Base-by-base conservation (phyloP, 2,113 vertebrate species). In the Origma solitaria region DNA sequence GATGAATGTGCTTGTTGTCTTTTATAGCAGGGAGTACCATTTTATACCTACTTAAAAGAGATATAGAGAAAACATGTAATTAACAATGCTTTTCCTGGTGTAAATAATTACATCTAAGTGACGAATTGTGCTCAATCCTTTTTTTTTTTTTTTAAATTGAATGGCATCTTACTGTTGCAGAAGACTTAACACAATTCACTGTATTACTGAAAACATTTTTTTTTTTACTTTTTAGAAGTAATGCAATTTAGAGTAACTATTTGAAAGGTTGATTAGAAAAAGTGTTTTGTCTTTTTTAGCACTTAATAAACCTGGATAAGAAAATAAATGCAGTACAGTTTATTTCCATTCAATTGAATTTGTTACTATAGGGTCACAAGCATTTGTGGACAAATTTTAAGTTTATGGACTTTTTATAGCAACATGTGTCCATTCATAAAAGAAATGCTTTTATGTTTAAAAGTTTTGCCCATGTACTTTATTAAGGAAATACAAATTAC, bases 1-100 rank as follows among this genome's bases (percentile, higher is more conserved):
- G 11, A 53, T 33, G 7, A 71, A 75, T 0, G 0, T 1, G 2
- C 11, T 44, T 49, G 4, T 42, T 15, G 45, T 69, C 5, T 44
- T 58, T 70, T 66, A 23, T 27, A n/a, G 15, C 20, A 45, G 7
- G 7, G 8, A 66, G 8, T 27, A n/a, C 2, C 9, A 18, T 53
- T 83, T 81, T n/a, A 57, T n/a, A 49, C 3, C 13, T 6, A 15
- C 21, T 51, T 12, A 50, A 76, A 71, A 58, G 30, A 82, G 8
- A 4, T 35, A 33, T 56, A 38, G 85, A 80, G 27, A 28, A 69
- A 5, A 15, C 23, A 28, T 2, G 2, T 47, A 35, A 70, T 78
- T 85, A 75, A 62, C 12, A 27, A n/a, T 2, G 22, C 3, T 82
- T 71, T 68, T 22, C 10, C 4, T 60, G 7, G 6, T 54, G 8